Percentiles rank a stretch among this genome's conserved stretches.
Conservation (phyloP, 2,113 vertebrate genomes). For the Antigone vipio region DNA sequence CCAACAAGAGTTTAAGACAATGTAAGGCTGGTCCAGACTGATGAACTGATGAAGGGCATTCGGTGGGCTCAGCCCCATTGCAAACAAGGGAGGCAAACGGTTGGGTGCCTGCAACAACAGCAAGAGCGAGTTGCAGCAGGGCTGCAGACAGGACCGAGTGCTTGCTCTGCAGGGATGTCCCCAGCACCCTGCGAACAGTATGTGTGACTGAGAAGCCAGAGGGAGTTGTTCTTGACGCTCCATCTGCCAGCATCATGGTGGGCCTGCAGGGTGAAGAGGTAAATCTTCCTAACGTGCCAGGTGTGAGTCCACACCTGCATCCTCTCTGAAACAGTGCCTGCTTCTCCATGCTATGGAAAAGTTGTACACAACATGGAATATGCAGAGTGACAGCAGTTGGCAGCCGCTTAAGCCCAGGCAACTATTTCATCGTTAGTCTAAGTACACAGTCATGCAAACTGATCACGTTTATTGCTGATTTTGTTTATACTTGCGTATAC, state of each 20-base stretch:
- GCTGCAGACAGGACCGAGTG: neutral
- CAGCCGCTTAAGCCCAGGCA: conserved; percentile 29
- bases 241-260: neutral
- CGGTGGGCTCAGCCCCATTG: neutral
- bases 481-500: conserved; percentile 48
- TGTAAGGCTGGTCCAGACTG: neutral
- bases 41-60: neutral
- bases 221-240: neutral
- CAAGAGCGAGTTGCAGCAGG: neutral
- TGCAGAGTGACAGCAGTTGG: conserved; percentile 26
- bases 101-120: neutral
- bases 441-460: conserved; percentile 47
- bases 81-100: fast-evolving
- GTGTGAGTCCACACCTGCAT: conserved; percentile 38
- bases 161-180: neutral
- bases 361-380: neutral
- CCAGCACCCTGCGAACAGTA: neutral
- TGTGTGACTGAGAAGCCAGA: fast-evolving
- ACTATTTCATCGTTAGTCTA: conserved; percentile 38
- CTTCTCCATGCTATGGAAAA: neutral
- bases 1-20: neutral
- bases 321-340: neutral
- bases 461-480: conserved; percentile 58
- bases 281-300: neutral
- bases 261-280: neutral